Evolutionary conservation across 1,140 invertebrate species (phyloP).

Genomic region (Leptonema lineaticorne): DNA sequence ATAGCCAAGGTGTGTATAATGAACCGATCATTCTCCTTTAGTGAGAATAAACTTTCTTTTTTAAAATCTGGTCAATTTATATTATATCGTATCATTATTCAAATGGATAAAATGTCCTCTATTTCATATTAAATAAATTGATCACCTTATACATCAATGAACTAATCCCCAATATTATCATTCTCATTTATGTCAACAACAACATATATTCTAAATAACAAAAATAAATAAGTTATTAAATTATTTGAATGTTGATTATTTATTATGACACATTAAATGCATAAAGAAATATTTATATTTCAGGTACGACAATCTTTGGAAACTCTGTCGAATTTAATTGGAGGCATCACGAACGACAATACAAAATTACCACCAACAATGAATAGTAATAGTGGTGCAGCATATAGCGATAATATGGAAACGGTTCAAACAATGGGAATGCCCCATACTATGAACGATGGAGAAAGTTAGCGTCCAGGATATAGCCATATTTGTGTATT

Average conservation of each 20-base stretch:
- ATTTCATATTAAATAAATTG: too few relatives aligned
- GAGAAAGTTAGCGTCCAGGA: slow-evolving; percentile 19
- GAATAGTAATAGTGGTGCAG: background rate
- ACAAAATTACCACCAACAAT: slow-evolving; percentile 3
- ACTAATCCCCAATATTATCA: too few relatives aligned
- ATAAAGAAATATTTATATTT: slow-evolving; percentile 20
- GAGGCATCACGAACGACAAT: slow-evolving; percentile 36
- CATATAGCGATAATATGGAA: slow-evolving; percentile 14
- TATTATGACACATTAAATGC: too few relatives aligned
- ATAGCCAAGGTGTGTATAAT: slow-evolving; percentile 57
- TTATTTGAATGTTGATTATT: too few relatives aligned
- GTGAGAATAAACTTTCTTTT: too few relatives aligned
- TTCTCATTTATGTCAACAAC: too few relatives aligned
- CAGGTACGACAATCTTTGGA: slow-evolving; percentile 65
- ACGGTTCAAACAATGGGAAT: slow-evolving; percentile 9
- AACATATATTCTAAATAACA: too few relatives aligned
- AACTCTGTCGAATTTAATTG: slow-evolving; percentile 60
- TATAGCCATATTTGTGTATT: slow-evolving; percentile 4
- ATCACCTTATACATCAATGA: too few relatives aligned
- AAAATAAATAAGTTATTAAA: background rate
- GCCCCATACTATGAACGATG: background rate
- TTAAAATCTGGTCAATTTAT: background rate
- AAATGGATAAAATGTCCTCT: too few relatives aligned
- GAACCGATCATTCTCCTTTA: too few relatives aligned
- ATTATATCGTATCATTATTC: too few relatives aligned